These are phyloP conservation scores for Orycteropus afer DNA, from an alignment of 2,113 vertebrate species.

Conservation along the genomic window DNA sequence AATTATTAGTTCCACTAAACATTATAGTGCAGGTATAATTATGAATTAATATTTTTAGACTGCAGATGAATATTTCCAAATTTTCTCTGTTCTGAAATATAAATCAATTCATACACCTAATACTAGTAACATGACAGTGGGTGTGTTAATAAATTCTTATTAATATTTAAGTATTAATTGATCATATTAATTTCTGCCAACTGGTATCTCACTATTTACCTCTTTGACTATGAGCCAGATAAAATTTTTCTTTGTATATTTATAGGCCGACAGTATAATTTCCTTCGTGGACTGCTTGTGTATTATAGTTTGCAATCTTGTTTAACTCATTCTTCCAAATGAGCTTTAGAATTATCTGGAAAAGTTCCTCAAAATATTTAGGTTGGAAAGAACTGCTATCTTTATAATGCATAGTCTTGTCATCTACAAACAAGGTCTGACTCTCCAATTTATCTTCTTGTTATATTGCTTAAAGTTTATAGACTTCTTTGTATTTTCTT, in stretches of 20 bases:
- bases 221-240: conserved; percentile 7
- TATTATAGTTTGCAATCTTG: neutral
- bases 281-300: neutral
- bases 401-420: neutral
- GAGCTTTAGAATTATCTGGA: neutral
- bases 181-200: conserved; percentile 3
- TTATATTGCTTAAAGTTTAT: neutral
- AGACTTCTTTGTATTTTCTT: neutral
- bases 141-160: neutral
- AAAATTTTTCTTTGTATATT: neutral
- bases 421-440: neutral
- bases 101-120: neutral
- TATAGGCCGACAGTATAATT: neutral
- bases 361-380: neutral
- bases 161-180: neutral
- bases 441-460: neutral
- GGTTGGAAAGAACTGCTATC: neutral
- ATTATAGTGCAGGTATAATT: neutral
- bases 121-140: neutral
- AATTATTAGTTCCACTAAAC: neutral
- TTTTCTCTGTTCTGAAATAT: neutral
- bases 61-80: conserved; percentile 2
- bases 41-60: neutral
- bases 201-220: neutral
- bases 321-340: neutral